Evolutionary conservation across 1,140 invertebrate species (phyloP).

Genomic region (Nixonia krombeini): DNA sequence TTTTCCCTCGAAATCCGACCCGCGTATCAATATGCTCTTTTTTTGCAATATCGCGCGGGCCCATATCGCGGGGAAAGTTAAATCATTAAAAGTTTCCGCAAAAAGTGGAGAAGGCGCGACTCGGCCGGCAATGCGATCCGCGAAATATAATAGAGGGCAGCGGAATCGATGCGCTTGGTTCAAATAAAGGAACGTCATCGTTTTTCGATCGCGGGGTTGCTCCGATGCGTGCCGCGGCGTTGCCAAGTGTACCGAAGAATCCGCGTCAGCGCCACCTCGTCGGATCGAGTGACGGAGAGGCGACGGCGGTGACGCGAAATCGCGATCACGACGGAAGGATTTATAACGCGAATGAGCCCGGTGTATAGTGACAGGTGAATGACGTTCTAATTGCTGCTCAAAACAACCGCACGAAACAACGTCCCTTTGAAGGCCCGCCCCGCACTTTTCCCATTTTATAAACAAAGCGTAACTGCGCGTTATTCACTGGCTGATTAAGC

Average conservation of each 20-base stretch:
- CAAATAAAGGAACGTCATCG: too few relatives aligned
- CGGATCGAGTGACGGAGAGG: slow-evolving; percentile 36
- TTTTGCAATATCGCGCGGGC: slow-evolving; percentile 6
- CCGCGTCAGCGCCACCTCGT: slow-evolving; percentile 10
- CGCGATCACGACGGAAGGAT: slow-evolving; percentile 33
- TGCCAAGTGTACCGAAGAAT: slow-evolving; percentile 25
- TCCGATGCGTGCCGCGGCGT: too few relatives aligned
- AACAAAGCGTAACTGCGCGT: too few relatives aligned
- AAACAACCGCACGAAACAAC: slow-evolving; percentile 31
- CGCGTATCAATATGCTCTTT: slow-evolving; percentile 12
- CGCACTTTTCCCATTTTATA: slow-evolving; percentile 18
- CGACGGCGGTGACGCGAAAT: slow-evolving; percentile 23
- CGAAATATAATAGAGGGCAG: slow-evolving; percentile 6
- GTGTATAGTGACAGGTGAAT: slow-evolving; percentile 43
- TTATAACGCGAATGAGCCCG: slow-evolving; percentile 41
- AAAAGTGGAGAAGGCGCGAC: slow-evolving; percentile 3
- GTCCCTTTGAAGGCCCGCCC: slow-evolving; percentile 27
- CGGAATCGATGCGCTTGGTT: too few relatives aligned
- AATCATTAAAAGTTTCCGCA: slow-evolving; percentile 31
- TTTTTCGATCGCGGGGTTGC: too few relatives aligned
- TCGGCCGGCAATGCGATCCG: not conserved
- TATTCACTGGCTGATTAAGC: too few relatives aligned
- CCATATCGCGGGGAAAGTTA: slow-evolving; percentile 7
- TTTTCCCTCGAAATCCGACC: not conserved
- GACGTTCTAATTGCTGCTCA: slow-evolving; percentile 42